These are phyloP conservation scores for Apodemus sylvaticus DNA, from an alignment of 2,113 vertebrate species.

Conservation along the genomic window DNA sequence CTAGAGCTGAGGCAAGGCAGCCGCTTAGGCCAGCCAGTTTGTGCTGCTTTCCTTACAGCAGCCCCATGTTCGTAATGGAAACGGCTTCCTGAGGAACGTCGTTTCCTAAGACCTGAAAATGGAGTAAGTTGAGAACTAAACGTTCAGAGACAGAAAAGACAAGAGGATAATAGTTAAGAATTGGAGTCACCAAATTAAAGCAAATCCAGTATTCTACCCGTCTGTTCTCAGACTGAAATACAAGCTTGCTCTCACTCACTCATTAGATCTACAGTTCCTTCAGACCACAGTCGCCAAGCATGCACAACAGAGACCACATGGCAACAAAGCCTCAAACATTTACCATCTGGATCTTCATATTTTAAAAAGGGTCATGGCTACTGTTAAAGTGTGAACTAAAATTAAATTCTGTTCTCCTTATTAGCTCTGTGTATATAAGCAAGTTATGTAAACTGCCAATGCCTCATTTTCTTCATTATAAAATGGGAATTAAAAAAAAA, in stretches of 20 bases:
- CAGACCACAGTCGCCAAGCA: neutral
- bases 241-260: neutral
- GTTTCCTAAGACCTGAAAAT: neutral
- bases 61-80: neutral
- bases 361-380: neutral
- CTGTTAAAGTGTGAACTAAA: neutral
- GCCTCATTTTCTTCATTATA: neutral
- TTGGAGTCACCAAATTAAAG: neutral
- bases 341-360: neutral
- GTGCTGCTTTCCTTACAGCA: neutral
- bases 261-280: neutral
- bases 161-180: neutral
- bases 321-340: slow-evolving; percentile 32
- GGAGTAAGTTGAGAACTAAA: neutral
- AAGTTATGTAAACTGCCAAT: neutral
- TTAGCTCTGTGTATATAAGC: neutral
- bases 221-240: neutral
- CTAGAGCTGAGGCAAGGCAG: neutral
- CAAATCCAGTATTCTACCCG: neutral
- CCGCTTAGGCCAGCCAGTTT: neutral
- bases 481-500: neutral
- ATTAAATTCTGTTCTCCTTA: neutral
- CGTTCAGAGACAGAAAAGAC: neutral
- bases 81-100: slow-evolving; percentile 9
- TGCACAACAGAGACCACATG: neutral